Conservation (phyloP, 1,140 invertebrate genomes). For the Micrasema longulum region DNA sequence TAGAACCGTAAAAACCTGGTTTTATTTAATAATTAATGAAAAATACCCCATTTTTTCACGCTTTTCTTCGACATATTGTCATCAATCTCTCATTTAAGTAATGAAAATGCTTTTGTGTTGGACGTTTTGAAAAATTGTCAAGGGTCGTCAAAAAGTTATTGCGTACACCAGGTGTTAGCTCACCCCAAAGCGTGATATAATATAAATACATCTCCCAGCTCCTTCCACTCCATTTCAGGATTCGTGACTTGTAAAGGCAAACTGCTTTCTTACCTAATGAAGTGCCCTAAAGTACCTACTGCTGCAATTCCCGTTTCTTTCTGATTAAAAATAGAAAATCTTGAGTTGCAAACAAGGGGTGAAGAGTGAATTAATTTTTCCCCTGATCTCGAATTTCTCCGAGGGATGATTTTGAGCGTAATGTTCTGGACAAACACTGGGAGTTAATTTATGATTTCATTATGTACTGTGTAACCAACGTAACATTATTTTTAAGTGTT, state of each 20-base stretch:
- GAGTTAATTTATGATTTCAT: slow-evolving; percentile 28
- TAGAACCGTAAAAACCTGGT: too few relatives aligned
- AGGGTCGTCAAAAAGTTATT: too few relatives aligned
- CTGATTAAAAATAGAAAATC: slow-evolving; percentile 50
- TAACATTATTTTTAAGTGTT: slow-evolving; percentile 15
- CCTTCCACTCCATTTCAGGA: not conserved
- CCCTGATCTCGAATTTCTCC: slow-evolving; percentile 15
- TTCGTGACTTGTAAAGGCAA: slow-evolving; percentile 14
- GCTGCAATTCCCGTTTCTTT: slow-evolving; percentile 37
- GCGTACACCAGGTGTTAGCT: too few relatives aligned
- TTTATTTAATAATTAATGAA: too few relatives aligned
- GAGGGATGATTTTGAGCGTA: slow-evolving; percentile 10
- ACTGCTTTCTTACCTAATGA: slow-evolving; percentile 47
- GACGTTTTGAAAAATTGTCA: slow-evolving; percentile 1
- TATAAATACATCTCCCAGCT: not conserved
- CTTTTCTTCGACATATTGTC: too few relatives aligned
- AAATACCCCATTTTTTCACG: too few relatives aligned
- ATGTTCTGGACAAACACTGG: slow-evolving; percentile 13
- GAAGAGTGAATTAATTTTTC: slow-evolving; percentile 5
- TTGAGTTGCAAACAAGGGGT: slow-evolving; percentile 20
- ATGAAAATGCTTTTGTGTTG: not conserved
- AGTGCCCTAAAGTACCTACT: slow-evolving; percentile 35
- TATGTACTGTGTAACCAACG: not conserved
- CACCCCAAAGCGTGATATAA: too few relatives aligned
- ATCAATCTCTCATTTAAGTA: not conserved